Base-by-base conservation (phyloP, 2,113 vertebrate species). In the Eonycteris spelaea region DNA sequence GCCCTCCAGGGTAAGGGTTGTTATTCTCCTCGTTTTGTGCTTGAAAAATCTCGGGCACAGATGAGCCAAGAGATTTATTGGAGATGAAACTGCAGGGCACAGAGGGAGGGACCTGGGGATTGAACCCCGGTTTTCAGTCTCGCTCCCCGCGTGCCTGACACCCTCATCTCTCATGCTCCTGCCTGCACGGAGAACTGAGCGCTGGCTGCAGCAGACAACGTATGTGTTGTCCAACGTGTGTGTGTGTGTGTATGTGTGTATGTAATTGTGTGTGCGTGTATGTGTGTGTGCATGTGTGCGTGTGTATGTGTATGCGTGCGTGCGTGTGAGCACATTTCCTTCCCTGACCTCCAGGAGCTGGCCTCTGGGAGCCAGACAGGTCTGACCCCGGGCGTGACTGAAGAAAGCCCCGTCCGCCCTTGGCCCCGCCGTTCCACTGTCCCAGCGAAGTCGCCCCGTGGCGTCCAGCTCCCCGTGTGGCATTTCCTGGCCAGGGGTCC, bases 391-490 rank as follows among this genome's bases (percentile, higher is more conserved):
- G 30, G 43, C 3, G 28, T 57, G 35, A 7, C 7, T 48, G 24
- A 45, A 43, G 38, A 14, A 1, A 35, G 19, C 13, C 18, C 1
- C 11, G 0, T 7, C 13, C 26, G 22, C 28, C 28, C 80, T 33
- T 3, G 33, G 6, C 5, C 14, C 19, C 33, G 22, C 6, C 26
- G 7, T 75, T 6, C 55, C 43, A 7, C 10, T 19, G 38, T 15
- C 8, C 21, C 4, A 0, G 1, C 4, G 16, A 43, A 6, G 5
- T 9, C 59, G 24, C 21, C 22, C 7, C 26, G n/a, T 28, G 0
- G 15, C n/a, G 13, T 7, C 22, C 65, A 45, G 45, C 45, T 45
- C 26, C 45, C 6, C 0, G 6, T 2, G 24, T 6, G 0, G 33
- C 35, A 1, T 59, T 71, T 84, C 26, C 43, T 28, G 59, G 18